Evolutionary conservation across 2,888 invertebrate genomes (phyloP).

Genomic region (Micoletzkya japonica): DNA sequence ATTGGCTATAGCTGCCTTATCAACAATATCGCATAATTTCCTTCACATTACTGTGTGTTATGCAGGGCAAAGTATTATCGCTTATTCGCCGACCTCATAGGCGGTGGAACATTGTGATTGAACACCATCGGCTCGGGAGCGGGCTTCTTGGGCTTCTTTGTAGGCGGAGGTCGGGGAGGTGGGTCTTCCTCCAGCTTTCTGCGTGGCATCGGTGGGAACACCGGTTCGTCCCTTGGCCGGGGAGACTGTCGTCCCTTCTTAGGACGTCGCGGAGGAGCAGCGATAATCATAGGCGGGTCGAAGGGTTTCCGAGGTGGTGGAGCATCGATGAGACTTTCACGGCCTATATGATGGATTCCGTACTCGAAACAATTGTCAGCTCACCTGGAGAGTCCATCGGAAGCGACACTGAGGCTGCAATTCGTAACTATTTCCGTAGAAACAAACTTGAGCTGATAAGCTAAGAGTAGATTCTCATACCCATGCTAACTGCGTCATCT

Average conservation of each 20-base stretch:
- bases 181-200: background rate
- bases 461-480: no score
- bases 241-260: no score
- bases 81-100: background rate
- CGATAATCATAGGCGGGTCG: background rate
- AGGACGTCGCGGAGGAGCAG: background rate
- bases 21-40: no score
- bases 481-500: background rate
- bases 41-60: background rate
- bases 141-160: slow-evolving; percentile 1
- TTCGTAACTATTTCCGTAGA: background rate
- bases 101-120: slow-evolving; percentile 14
- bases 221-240: no score
- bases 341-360: background rate
- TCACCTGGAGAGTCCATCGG: background rate
- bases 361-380: background rate
- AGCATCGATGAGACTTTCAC: slow-evolving; percentile 3
- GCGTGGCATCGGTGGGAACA: slow-evolving; percentile 8
- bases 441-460: background rate
- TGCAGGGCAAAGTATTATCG: background rate
- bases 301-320: background rate
- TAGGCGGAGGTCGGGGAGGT: background rate
- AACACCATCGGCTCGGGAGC: background rate
- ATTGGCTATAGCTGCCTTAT: no score
- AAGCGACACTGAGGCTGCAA: background rate